Evolutionary conservation across 2,113 vertebrate species (phyloP).

Genomic region (Serinus canaria): DNA sequence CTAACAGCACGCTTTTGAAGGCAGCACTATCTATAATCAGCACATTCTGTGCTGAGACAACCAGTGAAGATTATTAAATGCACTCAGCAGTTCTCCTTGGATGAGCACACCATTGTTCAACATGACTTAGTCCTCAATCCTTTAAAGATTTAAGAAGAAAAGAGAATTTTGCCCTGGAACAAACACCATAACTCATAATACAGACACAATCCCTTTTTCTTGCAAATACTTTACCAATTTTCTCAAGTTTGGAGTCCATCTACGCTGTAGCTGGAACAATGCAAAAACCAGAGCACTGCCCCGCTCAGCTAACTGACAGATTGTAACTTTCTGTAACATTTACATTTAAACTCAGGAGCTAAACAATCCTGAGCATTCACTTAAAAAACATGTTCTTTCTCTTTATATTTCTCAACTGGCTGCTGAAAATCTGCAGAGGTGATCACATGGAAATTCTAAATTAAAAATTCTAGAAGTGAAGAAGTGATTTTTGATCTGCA

Average conservation of each 20-base stretch:
- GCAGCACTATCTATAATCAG: constrained; percentile 22
- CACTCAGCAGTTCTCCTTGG: background rate
- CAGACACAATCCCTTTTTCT: background rate
- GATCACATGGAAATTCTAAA: background rate
- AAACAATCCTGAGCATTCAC: background rate
- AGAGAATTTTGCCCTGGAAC: background rate
- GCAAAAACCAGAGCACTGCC: background rate
- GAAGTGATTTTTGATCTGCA: background rate
- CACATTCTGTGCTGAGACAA: background rate
- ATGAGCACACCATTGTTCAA: background rate
- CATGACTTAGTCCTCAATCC: background rate
- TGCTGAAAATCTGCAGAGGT: background rate
- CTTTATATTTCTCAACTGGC: background rate
- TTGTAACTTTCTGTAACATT: background rate
- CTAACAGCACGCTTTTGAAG: background rate
- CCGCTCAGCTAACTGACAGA: background rate
- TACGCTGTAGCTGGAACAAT: background rate
- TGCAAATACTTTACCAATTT: background rate
- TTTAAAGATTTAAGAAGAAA: background rate
- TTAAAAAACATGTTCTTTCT: background rate
- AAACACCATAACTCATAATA: background rate
- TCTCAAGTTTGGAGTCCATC: background rate
- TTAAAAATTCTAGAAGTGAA: background rate
- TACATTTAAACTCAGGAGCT: background rate
- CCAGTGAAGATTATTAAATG: constrained; percentile 19